Conservation (phyloP, 2,113 vertebrate genomes). For the Gallinago jamesoni region DNA sequence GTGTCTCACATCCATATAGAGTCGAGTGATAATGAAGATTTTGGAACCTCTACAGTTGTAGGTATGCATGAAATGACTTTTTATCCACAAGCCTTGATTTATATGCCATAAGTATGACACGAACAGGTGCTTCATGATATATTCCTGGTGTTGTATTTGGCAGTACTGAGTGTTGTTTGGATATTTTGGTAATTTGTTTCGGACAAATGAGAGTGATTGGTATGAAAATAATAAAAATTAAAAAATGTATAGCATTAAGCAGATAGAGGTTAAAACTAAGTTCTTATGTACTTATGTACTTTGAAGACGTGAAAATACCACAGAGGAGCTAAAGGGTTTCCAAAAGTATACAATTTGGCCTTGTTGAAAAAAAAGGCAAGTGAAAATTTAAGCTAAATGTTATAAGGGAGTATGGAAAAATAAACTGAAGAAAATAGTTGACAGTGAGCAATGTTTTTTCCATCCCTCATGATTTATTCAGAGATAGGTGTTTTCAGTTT, state of each 20-base stretch:
- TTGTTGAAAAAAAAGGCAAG: neutral
- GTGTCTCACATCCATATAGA: neutral
- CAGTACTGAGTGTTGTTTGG: neutral
- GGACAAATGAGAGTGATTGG: neutral
- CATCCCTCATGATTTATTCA: neutral
- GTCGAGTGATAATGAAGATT: neutral
- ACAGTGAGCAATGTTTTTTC: neutral
- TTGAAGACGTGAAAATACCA: neutral
- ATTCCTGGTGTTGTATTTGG: neutral
- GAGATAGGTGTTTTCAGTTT: neutral
- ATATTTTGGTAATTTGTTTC: neutral
- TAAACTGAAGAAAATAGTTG: neutral
- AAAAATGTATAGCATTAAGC: neutral
- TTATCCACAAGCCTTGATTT: neutral
- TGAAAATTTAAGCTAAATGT: neutral
- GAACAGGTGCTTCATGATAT: neutral
- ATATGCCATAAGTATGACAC: neutral
- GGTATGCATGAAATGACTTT: neutral
- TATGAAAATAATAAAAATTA: neutral
- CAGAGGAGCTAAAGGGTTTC: neutral
- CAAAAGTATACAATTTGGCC: neutral
- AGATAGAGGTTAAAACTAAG: neutral
- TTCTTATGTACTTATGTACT: neutral
- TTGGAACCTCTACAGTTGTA: neutral
- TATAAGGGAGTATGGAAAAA: neutral